Percentiles rank a stretch among this genome's conserved stretches.
Conservation (phyloP, 2,888 invertebrate genomes). For the Trichopoda pennipes region DNA sequence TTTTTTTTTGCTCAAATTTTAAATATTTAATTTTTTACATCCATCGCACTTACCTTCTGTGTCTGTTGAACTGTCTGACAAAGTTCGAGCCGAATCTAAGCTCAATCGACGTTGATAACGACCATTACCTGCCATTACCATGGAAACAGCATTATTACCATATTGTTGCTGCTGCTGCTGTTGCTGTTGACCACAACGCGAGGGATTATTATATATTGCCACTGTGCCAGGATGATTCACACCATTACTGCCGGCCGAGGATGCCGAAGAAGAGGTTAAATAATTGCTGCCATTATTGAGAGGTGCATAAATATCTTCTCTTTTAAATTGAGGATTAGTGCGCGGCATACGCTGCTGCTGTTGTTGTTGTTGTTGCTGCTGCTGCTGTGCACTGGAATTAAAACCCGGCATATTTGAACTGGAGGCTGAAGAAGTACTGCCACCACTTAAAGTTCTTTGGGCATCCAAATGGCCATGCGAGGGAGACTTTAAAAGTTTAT, state of each 20-base stretch:
- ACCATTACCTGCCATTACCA: constrained; percentile 66
- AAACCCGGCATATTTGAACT: constrained; percentile 76
- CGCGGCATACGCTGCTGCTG: constrained; percentile 82
- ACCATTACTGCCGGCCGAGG: constrained; percentile 65
- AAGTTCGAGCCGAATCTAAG: constrained; percentile 86
- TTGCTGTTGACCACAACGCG: constrained; percentile 56
- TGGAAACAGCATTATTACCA: constrained; percentile 46
- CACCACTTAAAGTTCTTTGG: constrained; percentile 80
- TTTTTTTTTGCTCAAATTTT: neutral
- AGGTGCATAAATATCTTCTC: constrained; percentile 78
- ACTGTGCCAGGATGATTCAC: constrained; percentile 69
- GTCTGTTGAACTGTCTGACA: constrained; percentile 88
- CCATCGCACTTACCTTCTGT: constrained; percentile 80
- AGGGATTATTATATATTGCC: constrained; percentile 70
- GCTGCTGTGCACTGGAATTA: constrained; percentile 55
- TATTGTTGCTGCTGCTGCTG: constrained; percentile 56
- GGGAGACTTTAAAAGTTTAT: constrained; percentile 70
- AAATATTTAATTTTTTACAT: neutral
- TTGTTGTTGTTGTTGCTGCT: constrained; percentile 74
- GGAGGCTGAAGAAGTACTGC: constrained; percentile 81
- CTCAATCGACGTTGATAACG: constrained; percentile 84
- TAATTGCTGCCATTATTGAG: constrained; percentile 70
- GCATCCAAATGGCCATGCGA: constrained; percentile 75
- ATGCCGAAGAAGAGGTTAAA: constrained; percentile 68
- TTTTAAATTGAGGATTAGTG: constrained; percentile 83